Conservation (phyloP, 2,113 vertebrate genomes). For the Laticauda laticaudata region DNA sequence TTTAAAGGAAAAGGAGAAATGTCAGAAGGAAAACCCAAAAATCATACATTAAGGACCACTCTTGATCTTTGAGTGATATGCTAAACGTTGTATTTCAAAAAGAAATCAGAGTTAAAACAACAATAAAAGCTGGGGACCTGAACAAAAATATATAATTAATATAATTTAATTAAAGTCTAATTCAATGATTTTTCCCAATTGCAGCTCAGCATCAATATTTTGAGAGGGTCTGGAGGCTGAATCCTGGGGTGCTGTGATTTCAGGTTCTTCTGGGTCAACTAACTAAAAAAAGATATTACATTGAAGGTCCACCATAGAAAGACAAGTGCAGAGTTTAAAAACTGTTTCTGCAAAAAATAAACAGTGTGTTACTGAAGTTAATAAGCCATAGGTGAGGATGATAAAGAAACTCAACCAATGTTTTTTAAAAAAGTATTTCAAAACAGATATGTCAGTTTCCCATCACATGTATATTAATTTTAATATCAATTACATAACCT, state of each 20-base stretch:
- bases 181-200: background rate
- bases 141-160: background rate
- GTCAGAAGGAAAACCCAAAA: background rate
- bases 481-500: background rate
- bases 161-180: background rate
- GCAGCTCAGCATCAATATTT: background rate
- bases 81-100: background rate
- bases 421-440: background rate
- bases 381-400: background rate
- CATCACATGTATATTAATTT: too few relatives aligned
- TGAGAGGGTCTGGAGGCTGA: background rate
- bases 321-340: background rate
- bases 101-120: background rate
- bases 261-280: background rate
- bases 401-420: background rate
- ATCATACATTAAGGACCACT: background rate
- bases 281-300: background rate
- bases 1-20: background rate
- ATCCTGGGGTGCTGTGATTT: background rate
- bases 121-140: too few relatives aligned
- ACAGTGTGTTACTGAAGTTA: background rate
- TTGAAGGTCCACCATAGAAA: background rate
- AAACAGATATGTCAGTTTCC: background rate
- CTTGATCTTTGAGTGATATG: background rate
- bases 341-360: background rate